phyloP scores from a whole-genome alignment of 2,113 vertebrate genomes.

The Phylloscopus trochiloides region DNA sequence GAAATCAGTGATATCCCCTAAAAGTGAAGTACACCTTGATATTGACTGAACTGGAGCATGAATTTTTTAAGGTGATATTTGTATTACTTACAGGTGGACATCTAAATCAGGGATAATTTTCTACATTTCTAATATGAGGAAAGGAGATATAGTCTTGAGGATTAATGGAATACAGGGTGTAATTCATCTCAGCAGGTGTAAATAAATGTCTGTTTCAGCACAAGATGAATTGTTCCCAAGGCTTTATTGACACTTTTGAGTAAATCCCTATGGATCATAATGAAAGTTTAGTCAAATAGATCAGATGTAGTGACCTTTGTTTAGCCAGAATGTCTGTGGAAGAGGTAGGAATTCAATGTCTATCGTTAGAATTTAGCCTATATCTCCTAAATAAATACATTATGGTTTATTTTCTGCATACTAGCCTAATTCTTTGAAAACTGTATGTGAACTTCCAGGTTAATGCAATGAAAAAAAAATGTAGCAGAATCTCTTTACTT shows the following conservation, averaged over 20 bases:
- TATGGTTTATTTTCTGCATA: not conserved
- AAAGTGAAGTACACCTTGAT: not conserved
- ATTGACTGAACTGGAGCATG: not conserved
- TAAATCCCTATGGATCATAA: not conserved
- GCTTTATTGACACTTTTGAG: not conserved
- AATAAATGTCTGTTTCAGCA: not conserved
- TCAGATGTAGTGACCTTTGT: not conserved
- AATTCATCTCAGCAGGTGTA: not conserved
- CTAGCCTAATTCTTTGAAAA: not conserved
- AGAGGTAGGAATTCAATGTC: not conserved
- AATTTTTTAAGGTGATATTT: not conserved
- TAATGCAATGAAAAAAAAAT: not conserved
- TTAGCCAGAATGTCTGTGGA: not conserved
- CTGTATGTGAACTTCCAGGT: not conserved
- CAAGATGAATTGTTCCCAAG: not conserved
- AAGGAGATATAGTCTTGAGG: not conserved
- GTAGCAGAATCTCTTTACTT: not conserved
- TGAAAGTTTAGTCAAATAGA: not conserved
- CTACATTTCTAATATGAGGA: not conserved
- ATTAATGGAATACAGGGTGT: not conserved
- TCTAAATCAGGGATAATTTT: not conserved
- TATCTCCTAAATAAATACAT: not conserved
- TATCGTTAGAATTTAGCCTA: not conserved
- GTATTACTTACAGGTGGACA: not conserved
- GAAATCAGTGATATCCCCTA: not conserved